Base-by-base conservation (phyloP, 2,113 vertebrate genomes). In the Rana temporaria region DNA sequence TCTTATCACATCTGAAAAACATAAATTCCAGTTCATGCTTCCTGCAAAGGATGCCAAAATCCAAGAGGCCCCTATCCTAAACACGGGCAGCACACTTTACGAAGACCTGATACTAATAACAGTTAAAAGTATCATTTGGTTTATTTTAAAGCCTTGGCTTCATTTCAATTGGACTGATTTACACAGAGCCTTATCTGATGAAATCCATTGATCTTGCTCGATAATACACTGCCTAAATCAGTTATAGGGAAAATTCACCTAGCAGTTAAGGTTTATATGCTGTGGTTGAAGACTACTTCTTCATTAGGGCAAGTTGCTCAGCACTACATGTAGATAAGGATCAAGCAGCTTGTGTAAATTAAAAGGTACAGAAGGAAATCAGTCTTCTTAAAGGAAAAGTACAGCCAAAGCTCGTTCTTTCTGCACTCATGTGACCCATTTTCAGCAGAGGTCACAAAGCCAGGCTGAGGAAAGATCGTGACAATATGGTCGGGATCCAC, bases 1-100 rank as follows among this genome's bases (percentile, higher is more conserved):
- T 30, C 70, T 18, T 53, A 73, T 73, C 70, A 73, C 70, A 73
- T 73, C 70, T 73, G 70, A 57, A 73, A 73, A 73, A 73, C 70
- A 73, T 73, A 73, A 73, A 73, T 34, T 24, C 53, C 70, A n/a
- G 4, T 2, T 26, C 17, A 32, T n/a, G 53, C 26, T 57, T 73
- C 17, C 53, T 73, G 70, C 53, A 73, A 30, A 3, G 70, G 12
- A 59, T 73, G 55, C 70, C 70, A 73, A 73, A 53, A 72, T 26
- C 12, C 24, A 24, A 71, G 70, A 26, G 53, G 70, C 70, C 70
- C 70, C 52, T 57, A 72, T 56, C 70, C 52, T 30, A 72, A 32
- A 56, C 18, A 56, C 70, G 19, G 20, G 24, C 70, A 17, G 70
- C 14, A 32, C 19, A n/a, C 52, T 32, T 6, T 73, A 18, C 24